Percentiles rank a stretch among this genome's conserved stretches.
These are phyloP conservation scores for Melinaea marsaeus DNA, from an alignment of 2,888 invertebrate genomes.

Conservation along the genomic window DNA sequence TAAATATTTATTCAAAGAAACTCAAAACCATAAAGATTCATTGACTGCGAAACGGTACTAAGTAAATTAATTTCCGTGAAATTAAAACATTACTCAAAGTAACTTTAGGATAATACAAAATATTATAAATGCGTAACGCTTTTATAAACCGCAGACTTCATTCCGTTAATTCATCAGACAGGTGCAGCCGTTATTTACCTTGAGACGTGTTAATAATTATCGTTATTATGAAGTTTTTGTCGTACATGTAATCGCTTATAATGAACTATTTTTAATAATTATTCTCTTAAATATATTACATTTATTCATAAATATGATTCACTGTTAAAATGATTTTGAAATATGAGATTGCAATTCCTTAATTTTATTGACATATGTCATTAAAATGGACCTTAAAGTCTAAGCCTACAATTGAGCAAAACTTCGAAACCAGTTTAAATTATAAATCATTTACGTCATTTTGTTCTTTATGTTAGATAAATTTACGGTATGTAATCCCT, in stretches of 20 bases:
- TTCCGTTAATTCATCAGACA: not conserved
- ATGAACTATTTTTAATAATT: no score
- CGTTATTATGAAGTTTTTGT: not conserved
- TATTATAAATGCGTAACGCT: not conserved
- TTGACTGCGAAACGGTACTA: constrained; percentile 12
- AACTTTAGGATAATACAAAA: not conserved
- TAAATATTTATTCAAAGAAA: no score
- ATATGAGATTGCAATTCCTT: not conserved
- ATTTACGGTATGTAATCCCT: not conserved
- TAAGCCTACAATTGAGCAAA: not conserved
- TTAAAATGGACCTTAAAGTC: not conserved
- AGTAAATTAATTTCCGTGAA: constrained; percentile 15
- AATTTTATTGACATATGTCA: no score
- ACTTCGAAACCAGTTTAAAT: not conserved
- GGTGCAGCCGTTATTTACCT: not conserved
- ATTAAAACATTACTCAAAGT: constrained; percentile 14
- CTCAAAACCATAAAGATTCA: not conserved
- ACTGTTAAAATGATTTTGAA: no score
- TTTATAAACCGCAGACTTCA: not conserved
- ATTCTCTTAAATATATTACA: no score
- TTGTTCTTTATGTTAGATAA: not conserved
- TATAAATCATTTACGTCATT: not conserved
- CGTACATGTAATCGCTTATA: not conserved
- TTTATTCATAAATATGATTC: no score
- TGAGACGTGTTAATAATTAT: not conserved